Conservation (phyloP, 1,140 invertebrate species). For the Hyphantria cunea region DNA sequence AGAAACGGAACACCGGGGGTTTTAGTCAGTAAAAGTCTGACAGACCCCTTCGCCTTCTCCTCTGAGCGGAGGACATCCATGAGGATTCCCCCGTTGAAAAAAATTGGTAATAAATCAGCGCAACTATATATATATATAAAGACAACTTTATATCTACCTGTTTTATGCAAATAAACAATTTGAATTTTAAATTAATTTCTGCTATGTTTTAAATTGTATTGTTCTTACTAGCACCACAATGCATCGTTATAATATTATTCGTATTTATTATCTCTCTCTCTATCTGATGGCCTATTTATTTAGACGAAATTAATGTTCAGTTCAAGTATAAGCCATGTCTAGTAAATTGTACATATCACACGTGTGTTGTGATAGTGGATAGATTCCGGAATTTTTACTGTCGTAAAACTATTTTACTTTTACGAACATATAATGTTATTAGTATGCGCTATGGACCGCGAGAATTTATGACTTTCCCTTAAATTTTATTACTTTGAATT, state of each 20-base stretch:
- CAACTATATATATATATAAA: no score
- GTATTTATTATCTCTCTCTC: not conserved
- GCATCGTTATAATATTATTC: conserved; percentile 11
- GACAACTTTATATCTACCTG: no score
- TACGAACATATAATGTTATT: conserved; percentile 53
- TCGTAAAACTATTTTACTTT: conserved; percentile 68
- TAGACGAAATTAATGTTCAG: conserved; percentile 14
- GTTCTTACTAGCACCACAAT: no score
- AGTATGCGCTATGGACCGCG: conserved; percentile 40
- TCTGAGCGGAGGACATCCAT: no score
- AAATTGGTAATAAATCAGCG: no score
- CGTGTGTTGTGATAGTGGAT: conserved; percentile 43
- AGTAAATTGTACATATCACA: conserved; percentile 29
- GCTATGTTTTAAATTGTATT: no score
- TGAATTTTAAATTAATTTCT: no score
- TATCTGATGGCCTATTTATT: conserved; percentile 7
- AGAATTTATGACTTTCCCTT: conserved; percentile 55
- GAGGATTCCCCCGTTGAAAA: no score
- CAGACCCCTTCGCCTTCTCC: no score
- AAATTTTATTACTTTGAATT: conserved; percentile 41
- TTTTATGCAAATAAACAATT: no score
- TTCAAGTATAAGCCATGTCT: not conserved
- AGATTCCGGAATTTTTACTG: conserved; percentile 44
- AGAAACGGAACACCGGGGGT: no score
- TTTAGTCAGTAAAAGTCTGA: no score